These are phyloP conservation scores for Hemithea aestivaria DNA, from an alignment of 2,888 invertebrate genomes.

Conservation along the genomic window DNA sequence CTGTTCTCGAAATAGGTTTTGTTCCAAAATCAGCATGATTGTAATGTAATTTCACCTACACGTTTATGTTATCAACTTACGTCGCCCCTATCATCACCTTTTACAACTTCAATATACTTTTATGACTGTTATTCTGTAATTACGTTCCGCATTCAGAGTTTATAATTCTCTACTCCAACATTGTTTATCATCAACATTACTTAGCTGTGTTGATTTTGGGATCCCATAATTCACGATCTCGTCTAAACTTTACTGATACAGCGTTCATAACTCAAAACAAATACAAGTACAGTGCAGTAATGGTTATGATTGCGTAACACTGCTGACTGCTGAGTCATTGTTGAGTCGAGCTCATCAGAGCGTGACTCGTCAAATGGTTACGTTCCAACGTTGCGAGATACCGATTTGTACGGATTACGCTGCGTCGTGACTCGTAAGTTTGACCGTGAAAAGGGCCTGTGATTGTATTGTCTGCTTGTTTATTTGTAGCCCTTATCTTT, in stretches of 20 bases:
- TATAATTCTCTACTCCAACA: too few species aligned
- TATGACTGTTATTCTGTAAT: too few species aligned
- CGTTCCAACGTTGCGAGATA: constrained; percentile 40
- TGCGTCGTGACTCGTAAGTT: constrained; percentile 24
- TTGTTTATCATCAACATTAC: too few species aligned
- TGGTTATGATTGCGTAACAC: constrained; percentile 50
- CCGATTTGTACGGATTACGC: constrained; percentile 42
- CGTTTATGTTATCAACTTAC: too few species aligned
- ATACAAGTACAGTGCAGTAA: constrained; percentile 6
- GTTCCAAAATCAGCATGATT: too few species aligned
- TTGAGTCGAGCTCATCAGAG: constrained; percentile 44
- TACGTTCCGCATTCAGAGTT: too few species aligned
- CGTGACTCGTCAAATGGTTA: constrained; percentile 49
- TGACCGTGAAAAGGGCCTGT: constrained; percentile 55
- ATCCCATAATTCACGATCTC: too few species aligned
- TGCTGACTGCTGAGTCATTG: constrained; percentile 48
- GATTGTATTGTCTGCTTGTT: constrained; percentile 29
- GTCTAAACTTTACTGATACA: constrained; percentile 7
- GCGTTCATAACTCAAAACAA: constrained; percentile 6
- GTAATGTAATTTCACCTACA: too few species aligned
- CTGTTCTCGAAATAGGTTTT: too few species aligned
- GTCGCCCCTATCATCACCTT: too few species aligned
- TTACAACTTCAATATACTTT: too few species aligned
- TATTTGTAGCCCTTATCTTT: constrained; percentile 11
- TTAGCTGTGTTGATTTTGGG: too few species aligned